Conservation (phyloP, 1,140 invertebrate genomes). For the Aradophagus sp. region DNA sequence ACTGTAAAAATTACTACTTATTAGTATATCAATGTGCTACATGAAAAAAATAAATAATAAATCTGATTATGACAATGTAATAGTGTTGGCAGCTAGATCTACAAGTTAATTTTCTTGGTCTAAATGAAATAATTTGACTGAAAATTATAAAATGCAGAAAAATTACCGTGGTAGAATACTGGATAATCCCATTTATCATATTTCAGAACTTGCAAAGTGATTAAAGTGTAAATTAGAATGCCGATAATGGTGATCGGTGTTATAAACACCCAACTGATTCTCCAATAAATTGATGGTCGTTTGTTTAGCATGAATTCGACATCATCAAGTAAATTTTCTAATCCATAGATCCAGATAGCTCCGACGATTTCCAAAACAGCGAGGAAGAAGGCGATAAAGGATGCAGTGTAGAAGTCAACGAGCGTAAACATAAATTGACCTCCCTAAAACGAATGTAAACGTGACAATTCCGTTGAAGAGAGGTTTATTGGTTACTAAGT, state of each 20-base stretch:
- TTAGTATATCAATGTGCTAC: too few relatives aligned
- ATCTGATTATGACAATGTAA: too few relatives aligned
- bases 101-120: too few relatives aligned
- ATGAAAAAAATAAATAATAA: too few relatives aligned
- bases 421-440: conserved; percentile 68
- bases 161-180: conserved; percentile 13
- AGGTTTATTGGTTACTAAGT: neutral
- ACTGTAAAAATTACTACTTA: conserved; percentile 63
- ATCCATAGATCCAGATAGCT: conserved; percentile 79
- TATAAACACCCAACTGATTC: conserved; percentile 86
- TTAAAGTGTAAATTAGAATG: conserved; percentile 70
- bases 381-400: conserved; percentile 68
- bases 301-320: conserved; percentile 83
- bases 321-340: conserved; percentile 79
- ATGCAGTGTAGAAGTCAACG: conserved; percentile 77
- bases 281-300: conserved; percentile 84
- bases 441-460: conserved; percentile 57
- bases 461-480: conserved; percentile 5
- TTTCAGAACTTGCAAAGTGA: conserved; percentile 8
- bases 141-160: too few relatives aligned
- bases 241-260: conserved; percentile 83
- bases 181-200: conserved; percentile 24
- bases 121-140: too few relatives aligned
- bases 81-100: too few relatives aligned
- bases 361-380: conserved; percentile 79